Evolutionary conservation across 2,888 invertebrate species (phyloP), one percentile per base, ranked within the genome.

Genomic region (Hypolimnas misippus): DNA sequence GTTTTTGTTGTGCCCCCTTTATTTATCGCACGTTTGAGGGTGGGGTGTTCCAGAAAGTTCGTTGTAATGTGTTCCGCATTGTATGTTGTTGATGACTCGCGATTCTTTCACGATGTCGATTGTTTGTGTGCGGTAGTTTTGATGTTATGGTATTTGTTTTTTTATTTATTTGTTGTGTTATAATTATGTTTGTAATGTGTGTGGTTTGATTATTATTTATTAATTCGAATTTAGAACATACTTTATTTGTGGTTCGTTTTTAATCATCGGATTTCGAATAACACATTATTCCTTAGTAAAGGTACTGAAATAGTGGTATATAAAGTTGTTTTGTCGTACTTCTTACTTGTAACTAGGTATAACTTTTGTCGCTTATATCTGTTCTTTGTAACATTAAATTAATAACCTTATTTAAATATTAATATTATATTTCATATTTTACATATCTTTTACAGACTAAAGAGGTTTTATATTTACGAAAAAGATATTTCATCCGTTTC

Each of bases 1-100:
- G 90, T 90, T 91, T 91, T 92, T 92, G 91, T 90, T 90, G 89
- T 86, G 83, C 75, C 82, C 82, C 83, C 87, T 81, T 89, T 90
- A 90, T 90, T 90, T 90, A 90, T 90, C 79, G 89, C 84, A 86
- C 89, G 87, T 89, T 87, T 82, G 87, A 87, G 90, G 88, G 87
- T 73, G 83, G 77, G 73, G 76, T 79, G 80, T 73, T 76, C 77
- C 72, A 76, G 79, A 80, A 86, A 87, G 78, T 89, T 89, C 79
- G 83, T 85, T 82, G 85, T 85, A 87, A 88, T 88, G 86, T 85
- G 86, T 82, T 85, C 81, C 75, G 84, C 79, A 70, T 71, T 77
- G 79, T 76, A 79, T 81, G 84, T 82, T 82, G 84, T 81, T 82
- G 86, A 79, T 83, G 82, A 75, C 66, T 60, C 29, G 53, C 53